Base-by-base conservation (phyloP, 2,113 vertebrate species). In the Varanus komodoensis region DNA sequence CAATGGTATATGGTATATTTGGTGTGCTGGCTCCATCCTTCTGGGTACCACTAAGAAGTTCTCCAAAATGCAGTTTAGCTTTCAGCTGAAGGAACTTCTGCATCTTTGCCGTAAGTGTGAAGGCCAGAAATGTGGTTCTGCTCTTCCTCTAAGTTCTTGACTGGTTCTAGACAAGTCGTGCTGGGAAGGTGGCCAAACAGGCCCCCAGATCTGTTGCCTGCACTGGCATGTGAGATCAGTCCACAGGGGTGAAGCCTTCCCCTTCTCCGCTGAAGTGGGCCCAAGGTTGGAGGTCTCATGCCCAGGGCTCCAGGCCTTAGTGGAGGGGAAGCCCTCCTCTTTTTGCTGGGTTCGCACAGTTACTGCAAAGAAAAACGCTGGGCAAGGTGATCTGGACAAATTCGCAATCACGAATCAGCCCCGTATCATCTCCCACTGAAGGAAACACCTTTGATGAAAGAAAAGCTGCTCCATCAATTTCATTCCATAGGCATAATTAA, bases 401-500 rank as follows among this genome's bases (percentile, higher is more conserved):
- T 2, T 64, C 61, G 71, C 14, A 38, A 15, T 44, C 77, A 4
- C 32, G 48, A 95, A 89, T 23, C 3, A 77, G 57, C 5, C 0
- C 3, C 21, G 15, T 82, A 52, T 67, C 3, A 34, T 52, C 17
- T 67, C 7, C 79, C 44, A 86, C 89, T 44, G 87, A 64, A 21
- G 19, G 80, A 32, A 57, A 89, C 3, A 75, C 38, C 27, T 34
- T 87, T 87, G 78, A 29, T 19, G 81, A 25, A 57, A 92, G 21
- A 89, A 88, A 92, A 88, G 3, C 29, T 50, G 44, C 3, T 74
- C 82, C 23, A 17, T 75, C 79, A 12, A 4, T 61, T 91, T 75
- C 57, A 3, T 7, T 21, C 71, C 64, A 25, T 54, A 1, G 54
- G n/a, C 44, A 0, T 54, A 38, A 83, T 80, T 29, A 61, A 90